Evolutionary conservation across 2,888 invertebrate species (phyloP).

Genomic region (Campoletis raptor): DNA sequence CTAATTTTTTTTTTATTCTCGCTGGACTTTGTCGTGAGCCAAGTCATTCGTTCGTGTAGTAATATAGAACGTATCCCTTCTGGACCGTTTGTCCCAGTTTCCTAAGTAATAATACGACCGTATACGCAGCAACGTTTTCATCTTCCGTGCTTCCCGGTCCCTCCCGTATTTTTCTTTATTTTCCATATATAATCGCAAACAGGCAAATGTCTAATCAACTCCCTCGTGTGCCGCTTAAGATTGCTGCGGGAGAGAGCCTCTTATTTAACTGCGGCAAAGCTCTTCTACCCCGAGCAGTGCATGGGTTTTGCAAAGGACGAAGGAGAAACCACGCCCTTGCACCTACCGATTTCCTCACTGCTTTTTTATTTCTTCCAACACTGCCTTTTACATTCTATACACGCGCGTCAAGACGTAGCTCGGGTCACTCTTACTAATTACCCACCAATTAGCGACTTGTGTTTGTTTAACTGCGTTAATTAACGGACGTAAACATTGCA

Average conservation of each 20-base stretch:
- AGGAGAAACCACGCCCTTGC: constrained; percentile 26
- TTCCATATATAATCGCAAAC: background rate
- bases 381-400: constrained; percentile 47
- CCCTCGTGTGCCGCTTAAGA: background rate
- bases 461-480: constrained; percentile 82
- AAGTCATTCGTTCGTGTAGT: constrained; percentile 42
- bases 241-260: background rate
- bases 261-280: constrained; percentile 6
- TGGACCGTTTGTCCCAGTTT: constrained; percentile 39
- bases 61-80: constrained; percentile 1
- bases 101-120: background rate
- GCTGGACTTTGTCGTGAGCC: constrained; percentile 39
- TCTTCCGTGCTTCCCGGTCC: background rate
- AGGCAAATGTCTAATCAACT: background rate
- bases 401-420: constrained; percentile 63
- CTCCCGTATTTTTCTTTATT: background rate
- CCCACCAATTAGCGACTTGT: constrained; percentile 82
- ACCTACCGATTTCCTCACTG: constrained; percentile 24
- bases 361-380: constrained; percentile 32
- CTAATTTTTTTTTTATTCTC: constrained; percentile 44
- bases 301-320: background rate
- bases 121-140: background rate
- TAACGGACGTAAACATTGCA: constrained; percentile 81
- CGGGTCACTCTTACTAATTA: constrained; percentile 82
- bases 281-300: constrained; percentile 15